These are phyloP conservation scores for Neodiprion pinetum DNA, from an alignment of 1,140 invertebrate species.

Conservation along the genomic window DNA sequence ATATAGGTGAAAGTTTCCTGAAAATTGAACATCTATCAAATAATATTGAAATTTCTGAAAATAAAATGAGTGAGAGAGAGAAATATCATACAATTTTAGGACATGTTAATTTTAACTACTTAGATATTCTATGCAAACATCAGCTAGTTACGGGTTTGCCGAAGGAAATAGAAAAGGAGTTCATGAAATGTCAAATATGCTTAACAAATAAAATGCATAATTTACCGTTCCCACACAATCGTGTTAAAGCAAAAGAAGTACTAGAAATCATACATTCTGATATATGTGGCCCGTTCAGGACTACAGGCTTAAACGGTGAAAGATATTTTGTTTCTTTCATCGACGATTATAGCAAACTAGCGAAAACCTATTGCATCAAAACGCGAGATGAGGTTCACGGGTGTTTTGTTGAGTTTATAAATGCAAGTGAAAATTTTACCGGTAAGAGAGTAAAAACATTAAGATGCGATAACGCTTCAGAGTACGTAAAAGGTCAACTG, in stretches of 20 bases:
- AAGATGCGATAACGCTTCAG: slow-evolving; percentile 39
- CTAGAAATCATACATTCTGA: slow-evolving; percentile 42
- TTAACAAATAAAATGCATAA: slow-evolving; percentile 18
- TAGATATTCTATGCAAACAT: slow-evolving; percentile 11
- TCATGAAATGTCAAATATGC: slow-evolving; percentile 20
- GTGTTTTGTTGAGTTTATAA: slow-evolving; percentile 26
- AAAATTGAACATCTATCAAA: too few relatives aligned
- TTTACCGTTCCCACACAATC: slow-evolving; percentile 11
- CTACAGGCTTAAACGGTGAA: slow-evolving; percentile 19
- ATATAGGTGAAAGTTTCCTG: too few relatives aligned
- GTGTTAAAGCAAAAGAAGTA: slow-evolving; percentile 20
- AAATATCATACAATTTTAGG: slow-evolving; percentile 41
- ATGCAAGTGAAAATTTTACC: slow-evolving; percentile 30
- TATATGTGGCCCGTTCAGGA: slow-evolving; percentile 46
- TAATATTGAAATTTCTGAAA: not conserved
- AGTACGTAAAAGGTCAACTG: slow-evolving; percentile 36
- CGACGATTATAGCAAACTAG: slow-evolving; percentile 32
- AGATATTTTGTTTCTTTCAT: slow-evolving; percentile 32
- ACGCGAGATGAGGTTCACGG: slow-evolving; percentile 16
- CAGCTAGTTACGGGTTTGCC: slow-evolving; percentile 9
- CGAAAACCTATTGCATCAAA: slow-evolving; percentile 22
- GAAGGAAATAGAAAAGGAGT: not conserved
- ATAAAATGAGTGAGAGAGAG: slow-evolving; percentile 11
- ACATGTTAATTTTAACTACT: slow-evolving; percentile 36
- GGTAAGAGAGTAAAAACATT: slow-evolving; percentile 36